A percentile compares a stretch with the other conserved stretches of the same genome.
phyloP scores from a whole-genome alignment of 2,888 invertebrate genomes.

The Drosophila longiperda region DNA sequence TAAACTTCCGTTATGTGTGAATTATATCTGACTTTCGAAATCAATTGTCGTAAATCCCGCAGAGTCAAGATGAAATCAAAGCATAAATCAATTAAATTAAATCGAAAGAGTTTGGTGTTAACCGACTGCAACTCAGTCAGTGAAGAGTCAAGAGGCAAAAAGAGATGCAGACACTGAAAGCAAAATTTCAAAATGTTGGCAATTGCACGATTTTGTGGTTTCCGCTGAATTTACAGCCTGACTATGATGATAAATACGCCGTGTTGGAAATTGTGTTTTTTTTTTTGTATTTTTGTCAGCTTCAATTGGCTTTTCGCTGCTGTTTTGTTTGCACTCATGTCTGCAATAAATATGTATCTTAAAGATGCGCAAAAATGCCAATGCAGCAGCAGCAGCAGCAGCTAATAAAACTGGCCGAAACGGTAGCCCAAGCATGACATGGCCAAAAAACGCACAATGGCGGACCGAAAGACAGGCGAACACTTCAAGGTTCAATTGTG shows the following conservation, averaged over 20 bases:
- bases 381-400: constrained; percentile 8
- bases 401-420: constrained; percentile 53
- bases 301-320: constrained; percentile 16
- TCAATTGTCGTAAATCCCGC: constrained; percentile 59
- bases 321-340: constrained; percentile 12
- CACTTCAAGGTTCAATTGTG: constrained; percentile 74
- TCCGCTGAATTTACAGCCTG: constrained; percentile 60
- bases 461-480: constrained; percentile 3
- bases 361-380: constrained; percentile 47
- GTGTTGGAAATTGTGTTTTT: constrained; percentile 67
- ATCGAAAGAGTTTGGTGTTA: constrained; percentile 65
- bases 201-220: constrained; percentile 64
- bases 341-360: constrained; percentile 29
- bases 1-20: constrained; percentile 8
- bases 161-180: constrained; percentile 33
- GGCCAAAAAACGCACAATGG: constrained; percentile 39
- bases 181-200: constrained; percentile 42
- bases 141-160: not conserved
- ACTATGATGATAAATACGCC: constrained; percentile 47
- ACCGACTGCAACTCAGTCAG: constrained; percentile 19
- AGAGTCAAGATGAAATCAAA: constrained; percentile 36
- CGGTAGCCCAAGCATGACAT: constrained; percentile 60
- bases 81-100: constrained; percentile 69
- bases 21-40: constrained; percentile 52
- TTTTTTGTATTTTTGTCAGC: constrained; percentile 15